Conservation (phyloP, 1,140 invertebrate species). For the Scaptodrosophila lebanonensis region DNA sequence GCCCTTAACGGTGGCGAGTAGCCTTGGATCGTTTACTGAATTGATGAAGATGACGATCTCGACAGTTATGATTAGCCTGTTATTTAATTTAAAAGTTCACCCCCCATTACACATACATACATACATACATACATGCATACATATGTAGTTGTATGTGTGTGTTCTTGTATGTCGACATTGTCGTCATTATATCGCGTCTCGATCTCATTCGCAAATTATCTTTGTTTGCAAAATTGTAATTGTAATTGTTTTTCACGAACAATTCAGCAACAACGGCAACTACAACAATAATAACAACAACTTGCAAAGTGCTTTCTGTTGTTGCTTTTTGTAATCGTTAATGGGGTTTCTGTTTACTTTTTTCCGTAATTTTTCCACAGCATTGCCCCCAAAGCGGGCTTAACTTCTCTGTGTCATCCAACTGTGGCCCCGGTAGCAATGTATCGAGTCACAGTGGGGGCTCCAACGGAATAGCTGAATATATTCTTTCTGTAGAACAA, state of each 20-base stretch:
- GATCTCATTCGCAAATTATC: conserved; percentile 70
- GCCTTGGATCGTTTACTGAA: too few species aligned
- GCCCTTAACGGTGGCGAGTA: too few species aligned
- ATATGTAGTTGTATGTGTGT: not conserved
- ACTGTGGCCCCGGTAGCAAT: conserved; percentile 47
- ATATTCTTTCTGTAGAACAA: too few species aligned
- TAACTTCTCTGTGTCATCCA: conserved; percentile 40
- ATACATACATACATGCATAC: too few species aligned
- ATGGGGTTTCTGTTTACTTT: conserved; percentile 66
- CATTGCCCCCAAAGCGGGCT: conserved; percentile 47
- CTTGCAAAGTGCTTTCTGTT: conserved; percentile 45
- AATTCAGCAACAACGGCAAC: conserved; percentile 33
- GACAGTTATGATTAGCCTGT: conserved; percentile 9
- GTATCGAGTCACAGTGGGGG: too few species aligned
- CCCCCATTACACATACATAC: too few species aligned
- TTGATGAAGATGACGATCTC: not conserved
- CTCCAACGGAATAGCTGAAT: too few species aligned
- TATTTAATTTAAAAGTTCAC: conserved; percentile 6
- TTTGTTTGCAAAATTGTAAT: conserved; percentile 71
- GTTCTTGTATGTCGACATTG: conserved; percentile 14
- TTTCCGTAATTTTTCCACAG: conserved; percentile 20
- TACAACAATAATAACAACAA: conserved; percentile 24
- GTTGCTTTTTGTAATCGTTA: conserved; percentile 43
- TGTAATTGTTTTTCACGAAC: conserved; percentile 63
- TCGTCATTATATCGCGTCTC: conserved; percentile 57